These are phyloP conservation scores for Discoglossus pictus DNA, from an alignment of 2,797 vertebrate species.

Conservation along the genomic window DNA sequence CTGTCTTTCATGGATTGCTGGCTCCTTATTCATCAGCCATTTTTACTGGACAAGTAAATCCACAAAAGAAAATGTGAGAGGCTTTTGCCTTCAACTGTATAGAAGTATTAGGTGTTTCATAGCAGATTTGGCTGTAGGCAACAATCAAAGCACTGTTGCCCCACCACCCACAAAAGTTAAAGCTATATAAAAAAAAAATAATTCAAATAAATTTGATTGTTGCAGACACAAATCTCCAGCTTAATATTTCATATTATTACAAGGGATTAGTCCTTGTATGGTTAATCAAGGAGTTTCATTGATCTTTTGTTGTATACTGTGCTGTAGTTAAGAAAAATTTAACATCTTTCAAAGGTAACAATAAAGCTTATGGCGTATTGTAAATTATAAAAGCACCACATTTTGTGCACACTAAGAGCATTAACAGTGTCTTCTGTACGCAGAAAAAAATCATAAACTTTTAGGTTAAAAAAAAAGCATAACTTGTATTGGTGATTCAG, in stretches of 20 bases:
- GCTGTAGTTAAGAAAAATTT: constrained; percentile 49
- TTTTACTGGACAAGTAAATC: constrained; percentile 67
- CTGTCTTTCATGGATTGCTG: constrained; percentile 70
- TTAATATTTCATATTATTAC: constrained; percentile 53
- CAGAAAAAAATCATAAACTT: no score
- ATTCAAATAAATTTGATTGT: constrained; percentile 59
- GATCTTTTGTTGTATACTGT: constrained; percentile 57
- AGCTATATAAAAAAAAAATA: constrained; percentile 46
- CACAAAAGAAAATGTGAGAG: constrained; percentile 65
- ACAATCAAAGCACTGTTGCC: constrained; percentile 55
- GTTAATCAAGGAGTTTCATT: constrained; percentile 59
- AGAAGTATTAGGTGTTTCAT: constrained; percentile 61
- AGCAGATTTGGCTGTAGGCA: constrained; percentile 61
- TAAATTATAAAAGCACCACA: not conserved
- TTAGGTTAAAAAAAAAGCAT: not conserved
- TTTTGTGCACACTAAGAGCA: not conserved
- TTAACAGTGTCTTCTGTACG: not conserved
- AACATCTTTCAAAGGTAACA: not conserved
- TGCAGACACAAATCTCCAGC: constrained; percentile 51
- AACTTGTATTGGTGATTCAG: no score
- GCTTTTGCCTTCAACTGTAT: constrained; percentile 55
- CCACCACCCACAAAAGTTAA: constrained; percentile 20
- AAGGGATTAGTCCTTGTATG: constrained; percentile 52
- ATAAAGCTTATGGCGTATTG: not conserved
- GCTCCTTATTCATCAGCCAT: constrained; percentile 67